A percentile compares a stretch with the other conserved stretches of the same genome.
phyloP scores from a whole-genome alignment of 2,797 vertebrate genomes.

The Pygocentrus nattereri region DNA sequence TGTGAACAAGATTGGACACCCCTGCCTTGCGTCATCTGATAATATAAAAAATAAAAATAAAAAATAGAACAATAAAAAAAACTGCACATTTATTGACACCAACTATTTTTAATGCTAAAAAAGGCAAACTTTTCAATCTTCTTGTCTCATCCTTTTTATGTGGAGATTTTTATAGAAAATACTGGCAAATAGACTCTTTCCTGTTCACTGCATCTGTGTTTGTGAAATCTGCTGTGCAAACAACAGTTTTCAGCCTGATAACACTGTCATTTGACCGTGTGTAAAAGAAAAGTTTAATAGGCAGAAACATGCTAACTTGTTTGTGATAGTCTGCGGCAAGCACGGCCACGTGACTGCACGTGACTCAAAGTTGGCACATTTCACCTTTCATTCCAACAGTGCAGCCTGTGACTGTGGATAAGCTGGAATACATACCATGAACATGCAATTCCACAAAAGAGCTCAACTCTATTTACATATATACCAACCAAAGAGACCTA shows the following conservation, averaged over 20 bases:
- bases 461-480: background rate
- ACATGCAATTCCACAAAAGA: background rate
- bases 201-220: background rate
- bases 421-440: background rate
- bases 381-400: background rate
- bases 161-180: background rate
- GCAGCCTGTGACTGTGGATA: background rate
- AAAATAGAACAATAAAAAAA: too few species aligned
- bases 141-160: background rate
- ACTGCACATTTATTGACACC: too few species aligned
- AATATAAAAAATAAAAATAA: too few species aligned
- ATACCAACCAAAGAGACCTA: background rate
- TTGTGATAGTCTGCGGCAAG: background rate
- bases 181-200: background rate
- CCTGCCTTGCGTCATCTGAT: too few species aligned
- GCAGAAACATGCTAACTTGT: too few species aligned
- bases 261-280: background rate
- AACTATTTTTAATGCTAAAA: background rate
- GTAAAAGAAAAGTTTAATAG: background rate
- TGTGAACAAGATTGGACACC: too few species aligned
- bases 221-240: background rate
- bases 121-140: background rate
- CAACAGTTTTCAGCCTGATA: background rate
- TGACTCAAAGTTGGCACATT: background rate
- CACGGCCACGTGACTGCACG: background rate